Evolutionary conservation across 2,888 invertebrate genomes (phyloP).

Genomic region (Cantharis lateralis): DNA sequence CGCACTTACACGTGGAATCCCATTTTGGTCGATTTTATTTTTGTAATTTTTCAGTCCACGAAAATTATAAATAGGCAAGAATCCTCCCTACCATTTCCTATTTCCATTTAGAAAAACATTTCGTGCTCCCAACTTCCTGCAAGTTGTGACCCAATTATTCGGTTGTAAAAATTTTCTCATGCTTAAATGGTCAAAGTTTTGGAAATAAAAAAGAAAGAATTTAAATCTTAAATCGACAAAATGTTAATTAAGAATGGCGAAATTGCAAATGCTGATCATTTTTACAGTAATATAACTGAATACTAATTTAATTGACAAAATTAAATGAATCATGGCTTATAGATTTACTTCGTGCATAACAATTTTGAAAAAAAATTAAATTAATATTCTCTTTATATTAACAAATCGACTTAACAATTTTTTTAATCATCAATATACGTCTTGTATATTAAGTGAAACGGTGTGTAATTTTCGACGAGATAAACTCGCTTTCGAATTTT

Average conservation of each 20-base stretch:
- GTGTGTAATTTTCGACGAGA: background rate
- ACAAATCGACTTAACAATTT: conserved; percentile 29
- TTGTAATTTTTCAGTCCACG: background rate
- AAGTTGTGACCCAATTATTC: background rate
- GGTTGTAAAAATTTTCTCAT: background rate
- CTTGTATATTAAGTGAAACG: conserved; percentile 25
- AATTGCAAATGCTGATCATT: conserved; percentile 8
- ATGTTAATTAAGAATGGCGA: background rate
- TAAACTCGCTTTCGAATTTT: background rate
- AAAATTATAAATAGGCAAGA: background rate
- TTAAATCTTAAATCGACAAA: background rate
- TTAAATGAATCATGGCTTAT: conserved; percentile 39
- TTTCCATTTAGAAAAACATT: background rate
- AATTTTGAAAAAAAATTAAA: conserved; percentile 17
- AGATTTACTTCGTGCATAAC: conserved; percentile 26
- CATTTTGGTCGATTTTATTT: background rate
- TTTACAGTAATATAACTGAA: conserved; percentile 8
- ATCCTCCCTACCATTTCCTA: background rate
- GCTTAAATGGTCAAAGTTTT: background rate
- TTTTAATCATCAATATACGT: conserved; percentile 32
- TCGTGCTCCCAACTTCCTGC: background rate
- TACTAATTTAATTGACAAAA: conserved; percentile 38
- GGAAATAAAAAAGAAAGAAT: background rate
- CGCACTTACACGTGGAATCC: background rate
- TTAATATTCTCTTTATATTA: conserved; percentile 29